Evolutionary conservation across 2,113 vertebrate species (phyloP), one percentile per base, ranked within the genome.

Genomic region (Pollachius pollachius): DNA sequence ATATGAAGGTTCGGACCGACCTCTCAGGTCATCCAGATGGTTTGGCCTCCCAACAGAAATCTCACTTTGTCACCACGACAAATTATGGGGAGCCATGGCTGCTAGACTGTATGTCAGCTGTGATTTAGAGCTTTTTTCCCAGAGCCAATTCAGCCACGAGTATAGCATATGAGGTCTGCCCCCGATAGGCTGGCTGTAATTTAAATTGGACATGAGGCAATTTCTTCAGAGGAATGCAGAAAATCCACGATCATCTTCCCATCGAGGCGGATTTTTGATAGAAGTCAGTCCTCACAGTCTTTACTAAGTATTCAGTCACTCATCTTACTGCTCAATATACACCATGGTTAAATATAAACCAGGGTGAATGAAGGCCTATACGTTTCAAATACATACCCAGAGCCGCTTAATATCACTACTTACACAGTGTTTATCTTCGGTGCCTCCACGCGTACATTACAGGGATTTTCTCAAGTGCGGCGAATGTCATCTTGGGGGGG

Each of bases 101-200:
- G 52, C 30, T 70, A 18, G 58, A 75, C 52, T 60, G 63, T 65
- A 62, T 80, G 76, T 72, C 79, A 75, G 58, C 37, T 56, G 34
- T 83, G 82, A 89, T 87, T 88, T 75, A 84, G 69, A 67, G 75
- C 63, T 66, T 68, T 85, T 68, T 76, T 74, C 56, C 72, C 41
- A 48, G 6, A 61, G 54, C 58, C 65, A 65, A 19, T 76, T 73
- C 62, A 76, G 69, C 71, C 77, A 48, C 41, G 8, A 48, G 41
- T 72, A 37, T 68, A 66, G 48, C 37, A n/a, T 71, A 75, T 84
- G 71, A 82, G 67, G 68, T 67, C 78, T 82, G 69, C 70, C 61
- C 70, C 70, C 64, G 71, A 76, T 81, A 78, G 76, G 57, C 67
- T 71, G 74, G 69, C 78, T 74, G 67, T 69, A 81, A 85, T 82